A percentile compares a stretch with the other conserved stretches of the same genome.
Conservation (phyloP, 2,113 vertebrate genomes). For the Phalacrocorax aristotelis region DNA sequence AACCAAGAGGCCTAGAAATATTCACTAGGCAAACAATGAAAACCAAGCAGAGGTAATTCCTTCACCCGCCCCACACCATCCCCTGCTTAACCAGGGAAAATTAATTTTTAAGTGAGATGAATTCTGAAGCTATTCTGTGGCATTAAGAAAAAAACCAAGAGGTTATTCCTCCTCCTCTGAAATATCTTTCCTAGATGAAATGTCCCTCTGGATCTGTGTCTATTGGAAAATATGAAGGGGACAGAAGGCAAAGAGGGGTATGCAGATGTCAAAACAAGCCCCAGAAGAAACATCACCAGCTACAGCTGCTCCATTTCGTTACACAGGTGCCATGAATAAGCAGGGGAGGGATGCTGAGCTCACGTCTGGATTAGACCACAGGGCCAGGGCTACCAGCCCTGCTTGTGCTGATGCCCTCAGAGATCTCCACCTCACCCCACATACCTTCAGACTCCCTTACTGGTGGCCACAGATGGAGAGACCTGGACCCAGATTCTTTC, state of each 20-base stretch:
- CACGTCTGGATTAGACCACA: fast-evolving
- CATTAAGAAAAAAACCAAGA: neutral
- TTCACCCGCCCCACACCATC: neutral
- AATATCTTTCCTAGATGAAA: neutral
- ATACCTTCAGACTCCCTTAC: neutral
- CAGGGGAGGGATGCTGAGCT: neutral
- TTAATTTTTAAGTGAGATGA: neutral
- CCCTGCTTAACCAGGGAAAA: neutral
- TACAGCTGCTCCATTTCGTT: neutral
- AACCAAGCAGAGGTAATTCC: neutral
- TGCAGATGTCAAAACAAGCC: neutral
- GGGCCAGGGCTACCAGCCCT: neutral
- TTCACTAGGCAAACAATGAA: neutral
- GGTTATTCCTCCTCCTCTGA: neutral
- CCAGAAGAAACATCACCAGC: neutral
- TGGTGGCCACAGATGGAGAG: fast-evolving
- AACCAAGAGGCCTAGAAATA: neutral
- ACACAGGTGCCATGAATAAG: fast-evolving
- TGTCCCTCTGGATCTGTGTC: neutral
- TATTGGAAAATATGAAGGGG: neutral
- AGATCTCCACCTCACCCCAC: neutral
- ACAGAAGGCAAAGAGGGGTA: neutral
- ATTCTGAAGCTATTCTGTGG: neutral
- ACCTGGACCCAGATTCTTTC: neutral
- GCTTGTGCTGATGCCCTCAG: neutral